A percentile compares a stretch with the other conserved stretches of the same genome.
Conservation (phyloP, 1,140 invertebrate species). For the Gerris buenoi region DNA sequence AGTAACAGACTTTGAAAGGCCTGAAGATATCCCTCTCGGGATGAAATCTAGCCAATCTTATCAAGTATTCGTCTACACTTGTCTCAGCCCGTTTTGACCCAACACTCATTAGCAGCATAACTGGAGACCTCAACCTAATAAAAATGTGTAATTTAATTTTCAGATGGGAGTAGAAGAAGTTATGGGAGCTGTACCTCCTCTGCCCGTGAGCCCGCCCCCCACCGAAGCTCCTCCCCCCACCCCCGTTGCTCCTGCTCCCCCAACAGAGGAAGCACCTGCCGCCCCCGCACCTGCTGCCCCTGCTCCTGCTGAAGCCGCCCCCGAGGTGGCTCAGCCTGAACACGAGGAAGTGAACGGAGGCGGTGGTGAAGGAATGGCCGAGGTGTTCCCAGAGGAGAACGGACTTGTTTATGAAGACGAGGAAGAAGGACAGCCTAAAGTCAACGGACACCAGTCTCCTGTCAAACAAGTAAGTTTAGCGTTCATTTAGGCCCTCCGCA, state of each 20-base stretch:
- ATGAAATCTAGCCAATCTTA: no score
- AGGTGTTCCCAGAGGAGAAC: not conserved
- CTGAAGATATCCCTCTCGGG: no score
- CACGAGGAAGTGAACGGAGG: slow-evolving; percentile 2
- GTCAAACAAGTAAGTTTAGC: not conserved
- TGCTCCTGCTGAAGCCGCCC: not conserved
- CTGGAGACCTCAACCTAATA: not conserved
- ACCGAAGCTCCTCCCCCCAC: slow-evolving; percentile 24
- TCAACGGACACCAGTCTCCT: slow-evolving; percentile 2
- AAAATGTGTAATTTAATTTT: not conserved
- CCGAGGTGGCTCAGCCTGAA: not conserved
- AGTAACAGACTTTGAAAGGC: no score
- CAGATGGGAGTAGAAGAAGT: not conserved
- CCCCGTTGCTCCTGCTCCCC: slow-evolving; percentile 8
- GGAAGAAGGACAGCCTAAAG: not conserved
- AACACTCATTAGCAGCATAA: no score
- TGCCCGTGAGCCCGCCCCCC: slow-evolving; percentile 12
- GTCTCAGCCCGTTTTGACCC: no score
- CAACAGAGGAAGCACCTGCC: not conserved
- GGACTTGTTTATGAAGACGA: not conserved
- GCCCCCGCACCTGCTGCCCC: not conserved
- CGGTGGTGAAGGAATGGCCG: slow-evolving; percentile 5
- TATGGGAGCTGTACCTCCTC: slow-evolving; percentile 22
- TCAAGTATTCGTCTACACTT: no score
- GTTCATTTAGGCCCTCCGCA: no score